Evolutionary conservation across 2,113 vertebrate genomes (phyloP), one percentile per base, ranked within the genome.

Genomic region (Clinocottus analis): DNA sequence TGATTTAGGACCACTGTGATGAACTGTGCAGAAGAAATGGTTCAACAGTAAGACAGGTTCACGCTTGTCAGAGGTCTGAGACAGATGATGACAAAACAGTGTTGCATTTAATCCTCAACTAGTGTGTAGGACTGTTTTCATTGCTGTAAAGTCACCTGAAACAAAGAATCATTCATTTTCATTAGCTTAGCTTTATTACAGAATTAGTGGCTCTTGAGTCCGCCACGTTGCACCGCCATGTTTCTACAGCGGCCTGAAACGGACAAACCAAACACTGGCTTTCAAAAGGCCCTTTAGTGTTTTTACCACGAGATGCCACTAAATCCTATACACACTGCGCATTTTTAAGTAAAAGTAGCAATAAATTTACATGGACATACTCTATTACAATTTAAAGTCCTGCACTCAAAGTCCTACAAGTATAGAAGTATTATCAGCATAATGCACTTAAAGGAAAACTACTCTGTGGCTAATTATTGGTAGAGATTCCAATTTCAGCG

Each of bases 1-100:
- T 37, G 29, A 56, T 72, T 75, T 63, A 75, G 39, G 51, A 73
- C 47, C 39, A 61, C 51, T 0, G 1, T 53, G 23, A 37, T 70
- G 12, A 63, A 58, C 13, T 21, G 25, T 17, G 25, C 21, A 56
- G 45, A 11, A 59, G 11, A 39, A 43, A 2, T 29, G 56, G 21
- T 58, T 70, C 12, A 43, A n/a, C 29, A 9, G 49, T 23, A 6
- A 27, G 25, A 62, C 12, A 55, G 35, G n/a, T n/a, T n/a, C n/a
- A n/a, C n/a, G n/a, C n/a, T n/a, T n/a, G n/a, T n/a, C n/a, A n/a
- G n/a, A n/a, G 45, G 45, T 56, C 39, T 41, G 29, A 41, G 51
- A 19, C 6, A 37, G 41, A 61, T 43, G 10, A 60, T 14, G 10
- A 60, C 12, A 55, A 64, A 64, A 2, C 5, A 7, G 14, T 39